These are phyloP conservation scores for Takifugu bimaculatus DNA, from an alignment of 2,113 vertebrate species.

Conservation along the genomic window DNA sequence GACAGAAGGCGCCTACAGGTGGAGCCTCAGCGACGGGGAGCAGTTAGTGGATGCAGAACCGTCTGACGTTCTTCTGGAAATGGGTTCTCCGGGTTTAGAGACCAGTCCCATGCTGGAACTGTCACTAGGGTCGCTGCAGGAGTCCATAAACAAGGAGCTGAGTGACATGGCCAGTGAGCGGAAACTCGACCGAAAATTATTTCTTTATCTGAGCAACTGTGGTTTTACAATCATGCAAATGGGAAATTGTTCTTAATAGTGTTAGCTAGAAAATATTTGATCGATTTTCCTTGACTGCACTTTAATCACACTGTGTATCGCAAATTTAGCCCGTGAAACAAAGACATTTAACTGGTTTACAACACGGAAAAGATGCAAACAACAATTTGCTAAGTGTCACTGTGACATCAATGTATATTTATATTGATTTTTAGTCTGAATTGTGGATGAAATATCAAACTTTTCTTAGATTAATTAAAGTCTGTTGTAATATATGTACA, in stretches of 20 bases:
- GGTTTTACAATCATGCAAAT: background rate
- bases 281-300: constrained; percentile 2
- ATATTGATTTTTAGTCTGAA: constrained; percentile 17
- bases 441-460: constrained; percentile 11
- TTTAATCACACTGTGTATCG: constrained; percentile 18
- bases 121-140: constrained; percentile 44
- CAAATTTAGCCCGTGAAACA: constrained; percentile 7
- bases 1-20: constrained; percentile 34
- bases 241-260: background rate
- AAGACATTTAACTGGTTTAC: constrained; percentile 24
- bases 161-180: constrained; percentile 34
- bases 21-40: constrained; percentile 73
- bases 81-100: constrained; percentile 7
- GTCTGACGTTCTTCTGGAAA: constrained; percentile 44
- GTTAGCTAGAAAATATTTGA: background rate
- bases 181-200: constrained; percentile 54
- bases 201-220: constrained; percentile 70
- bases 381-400: constrained; percentile 49
- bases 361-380: constrained; percentile 11
- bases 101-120: constrained; percentile 29
- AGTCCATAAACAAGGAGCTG: constrained; percentile 50
- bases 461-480: constrained; percentile 15
- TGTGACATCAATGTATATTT: constrained; percentile 39
- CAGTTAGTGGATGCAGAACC: constrained; percentile 72
- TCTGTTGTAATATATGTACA: constrained; percentile 34